A percentile compares a stretch with the other conserved stretches of the same genome.
Conservation (phyloP, 2,888 invertebrate genomes). For the Agrotis segetum region DNA sequence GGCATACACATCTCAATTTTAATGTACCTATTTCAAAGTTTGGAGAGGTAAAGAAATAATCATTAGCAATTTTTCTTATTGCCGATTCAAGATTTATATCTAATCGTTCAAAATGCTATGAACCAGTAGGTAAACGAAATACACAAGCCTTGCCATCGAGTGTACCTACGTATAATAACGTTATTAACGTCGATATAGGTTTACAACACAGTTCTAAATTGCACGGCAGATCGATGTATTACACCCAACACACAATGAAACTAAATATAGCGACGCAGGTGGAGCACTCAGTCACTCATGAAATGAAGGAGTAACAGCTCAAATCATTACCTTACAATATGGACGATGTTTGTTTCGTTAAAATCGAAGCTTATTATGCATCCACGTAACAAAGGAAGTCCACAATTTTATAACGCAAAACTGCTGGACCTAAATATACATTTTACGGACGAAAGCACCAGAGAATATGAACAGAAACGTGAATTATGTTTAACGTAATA, state of each 20-base stretch:
- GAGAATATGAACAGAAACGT: slow-evolving; percentile 44
- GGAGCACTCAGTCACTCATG: slow-evolving; percentile 78
- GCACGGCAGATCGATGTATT: slow-evolving; percentile 80
- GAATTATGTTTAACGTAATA: slow-evolving; percentile 47
- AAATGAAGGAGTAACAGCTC: slow-evolving; percentile 76
- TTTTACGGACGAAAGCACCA: slow-evolving; percentile 46
- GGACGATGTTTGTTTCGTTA: slow-evolving; percentile 58
- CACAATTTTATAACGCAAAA: slow-evolving; percentile 48
- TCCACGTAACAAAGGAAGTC: slow-evolving; percentile 56
- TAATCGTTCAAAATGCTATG: slow-evolving; percentile 8
- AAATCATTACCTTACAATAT: slow-evolving; percentile 68
- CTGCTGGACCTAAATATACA: slow-evolving; percentile 49
- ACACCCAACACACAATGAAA: slow-evolving; percentile 86
- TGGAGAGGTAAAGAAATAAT: neutral
- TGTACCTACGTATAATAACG: slow-evolving; percentile 37
- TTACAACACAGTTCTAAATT: slow-evolving; percentile 66
- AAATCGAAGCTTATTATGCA: slow-evolving; percentile 50
- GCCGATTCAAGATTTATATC: slow-evolving; percentile 4
- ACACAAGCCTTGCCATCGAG: slow-evolving; percentile 22
- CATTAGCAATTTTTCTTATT: neutral
- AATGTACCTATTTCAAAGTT: neutral
- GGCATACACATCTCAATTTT: no score
- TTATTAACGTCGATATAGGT: slow-evolving; percentile 59
- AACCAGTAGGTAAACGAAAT: slow-evolving; percentile 18
- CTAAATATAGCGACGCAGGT: slow-evolving; percentile 87